Conservation (phyloP, 2,113 vertebrate genomes). For the Alethe castanea region DNA sequence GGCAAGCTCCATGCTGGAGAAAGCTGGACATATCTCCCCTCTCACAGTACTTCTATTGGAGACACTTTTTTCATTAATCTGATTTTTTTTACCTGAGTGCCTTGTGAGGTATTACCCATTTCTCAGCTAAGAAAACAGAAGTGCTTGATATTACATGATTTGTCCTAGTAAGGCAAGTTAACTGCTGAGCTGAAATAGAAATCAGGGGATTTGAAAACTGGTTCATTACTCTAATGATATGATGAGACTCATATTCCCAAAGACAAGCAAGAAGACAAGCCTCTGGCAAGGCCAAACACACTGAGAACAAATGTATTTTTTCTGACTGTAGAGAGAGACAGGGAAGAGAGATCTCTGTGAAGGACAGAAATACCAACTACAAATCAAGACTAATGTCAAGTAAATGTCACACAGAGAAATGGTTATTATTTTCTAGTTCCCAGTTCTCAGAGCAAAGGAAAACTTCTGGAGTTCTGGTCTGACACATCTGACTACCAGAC, state of each 20-base stretch:
- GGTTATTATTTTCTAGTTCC: not conserved
- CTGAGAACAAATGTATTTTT: not conserved
- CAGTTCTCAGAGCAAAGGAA: not conserved
- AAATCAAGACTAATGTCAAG: not conserved
- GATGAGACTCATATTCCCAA: not conserved
- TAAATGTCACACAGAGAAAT: not conserved
- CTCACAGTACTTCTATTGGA: not conserved
- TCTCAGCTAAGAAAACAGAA: conserved; percentile 3
- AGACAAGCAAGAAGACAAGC: not conserved
- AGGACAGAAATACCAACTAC: not conserved
- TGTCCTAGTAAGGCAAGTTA: conserved; percentile 6
- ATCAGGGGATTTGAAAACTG: conserved; percentile 8
- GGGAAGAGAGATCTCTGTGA: not conserved
- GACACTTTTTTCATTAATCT: not conserved
- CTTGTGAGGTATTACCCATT: not conserved
- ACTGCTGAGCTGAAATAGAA: not conserved
- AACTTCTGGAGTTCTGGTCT: not conserved
- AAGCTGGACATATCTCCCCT: not conserved
- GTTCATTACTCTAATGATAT: conserved; percentile 20
- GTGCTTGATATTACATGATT: not conserved
- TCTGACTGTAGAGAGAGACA: not conserved
- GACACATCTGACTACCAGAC: not conserved
- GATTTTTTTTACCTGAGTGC: not conserved
- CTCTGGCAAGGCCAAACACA: conserved; percentile 2
- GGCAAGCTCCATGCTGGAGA: not conserved